Conservation (phyloP, 2,888 invertebrate genomes). For the Rotaria sp. region DNA sequence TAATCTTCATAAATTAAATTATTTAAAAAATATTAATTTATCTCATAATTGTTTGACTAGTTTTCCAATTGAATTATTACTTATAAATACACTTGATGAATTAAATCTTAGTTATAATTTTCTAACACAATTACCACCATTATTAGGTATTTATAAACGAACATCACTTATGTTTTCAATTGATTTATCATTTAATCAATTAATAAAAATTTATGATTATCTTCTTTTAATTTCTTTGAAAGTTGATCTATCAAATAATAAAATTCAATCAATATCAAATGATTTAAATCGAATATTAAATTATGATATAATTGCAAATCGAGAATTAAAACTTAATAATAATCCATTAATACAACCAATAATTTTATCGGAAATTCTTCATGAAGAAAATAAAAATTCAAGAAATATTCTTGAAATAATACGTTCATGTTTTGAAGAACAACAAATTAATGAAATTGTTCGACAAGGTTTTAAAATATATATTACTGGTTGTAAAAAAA, state of each 20-base stretch:
- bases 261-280: background rate
- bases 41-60: background rate
- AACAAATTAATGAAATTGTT: background rate
- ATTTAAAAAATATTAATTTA: background rate
- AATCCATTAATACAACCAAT: background rate
- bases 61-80: background rate
- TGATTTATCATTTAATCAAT: conserved; percentile 27
- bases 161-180: background rate
- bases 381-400: background rate
- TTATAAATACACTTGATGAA: background rate
- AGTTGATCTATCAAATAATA: conserved; percentile 16
- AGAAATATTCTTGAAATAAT: background rate
- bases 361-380: background rate
- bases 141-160: background rate
- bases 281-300: background rate
- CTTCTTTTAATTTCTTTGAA: background rate
- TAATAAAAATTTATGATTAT: conserved; percentile 15
- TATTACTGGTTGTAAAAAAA: background rate
- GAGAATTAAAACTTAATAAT: background rate
- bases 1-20: background rate
- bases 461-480: conserved; percentile 21
- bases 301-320: background rate
- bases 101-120: background rate
- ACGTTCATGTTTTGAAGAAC: background rate
- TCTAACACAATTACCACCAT: background rate